These are phyloP conservation scores for Coracias cyanogaster DNA, from an alignment of 2,797 vertebrate species.

Conservation along the genomic window DNA sequence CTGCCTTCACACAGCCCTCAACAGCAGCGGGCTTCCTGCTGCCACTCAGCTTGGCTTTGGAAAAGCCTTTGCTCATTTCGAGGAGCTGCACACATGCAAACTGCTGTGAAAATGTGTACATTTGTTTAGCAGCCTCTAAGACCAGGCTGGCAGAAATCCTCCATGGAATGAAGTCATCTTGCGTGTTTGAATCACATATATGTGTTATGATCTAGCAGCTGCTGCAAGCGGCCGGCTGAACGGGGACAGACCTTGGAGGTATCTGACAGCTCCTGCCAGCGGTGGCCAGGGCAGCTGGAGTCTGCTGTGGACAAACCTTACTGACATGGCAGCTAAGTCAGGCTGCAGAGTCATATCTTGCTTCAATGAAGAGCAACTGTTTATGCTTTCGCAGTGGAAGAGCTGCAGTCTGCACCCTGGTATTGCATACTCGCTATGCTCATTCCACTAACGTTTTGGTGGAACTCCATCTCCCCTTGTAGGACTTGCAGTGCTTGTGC, in stretches of 20 bases:
- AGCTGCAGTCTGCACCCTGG: not conserved
- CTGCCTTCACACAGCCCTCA: conserved; percentile 8
- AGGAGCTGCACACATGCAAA: not conserved
- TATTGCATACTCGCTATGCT: fast-evolving
- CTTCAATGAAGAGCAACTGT: not conserved
- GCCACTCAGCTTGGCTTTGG: not conserved
- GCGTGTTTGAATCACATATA: fast-evolving
- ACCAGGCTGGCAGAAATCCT: not conserved
- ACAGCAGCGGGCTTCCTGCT: not conserved
- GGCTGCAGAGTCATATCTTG: not conserved
- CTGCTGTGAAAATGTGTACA: not conserved
- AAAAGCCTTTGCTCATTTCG: not conserved
- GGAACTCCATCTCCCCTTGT: not conserved
- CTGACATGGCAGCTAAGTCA: not conserved
- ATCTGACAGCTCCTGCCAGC: not conserved
- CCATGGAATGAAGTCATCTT: fast-evolving
- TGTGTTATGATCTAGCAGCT: not conserved
- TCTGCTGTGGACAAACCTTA: not conserved
- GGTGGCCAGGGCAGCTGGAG: not conserved
- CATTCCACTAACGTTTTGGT: not conserved
- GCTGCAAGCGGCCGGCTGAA: not conserved
- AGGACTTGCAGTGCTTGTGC: not conserved
- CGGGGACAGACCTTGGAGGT: too few relatives aligned
- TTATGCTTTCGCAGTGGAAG: not conserved
- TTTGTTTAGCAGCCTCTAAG: not conserved